Conservation (phyloP, 1,140 invertebrate species). For the Drosophila sp. region DNA sequence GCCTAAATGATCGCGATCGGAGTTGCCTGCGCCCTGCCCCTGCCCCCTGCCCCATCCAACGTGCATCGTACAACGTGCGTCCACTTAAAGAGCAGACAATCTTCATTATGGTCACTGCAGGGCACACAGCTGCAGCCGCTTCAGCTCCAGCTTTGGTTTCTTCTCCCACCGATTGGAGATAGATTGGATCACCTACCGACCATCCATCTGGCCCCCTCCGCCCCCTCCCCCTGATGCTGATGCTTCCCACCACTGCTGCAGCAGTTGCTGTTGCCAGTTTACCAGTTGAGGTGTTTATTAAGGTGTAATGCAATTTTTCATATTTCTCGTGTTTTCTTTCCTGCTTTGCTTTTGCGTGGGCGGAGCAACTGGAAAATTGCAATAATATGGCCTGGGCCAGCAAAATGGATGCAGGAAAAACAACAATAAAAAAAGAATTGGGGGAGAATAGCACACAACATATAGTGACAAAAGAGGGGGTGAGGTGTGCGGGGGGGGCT, state of each 20-base stretch:
- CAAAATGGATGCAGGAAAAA: constrained; percentile 70
- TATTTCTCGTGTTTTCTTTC: constrained; percentile 65
- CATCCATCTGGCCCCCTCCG: neutral
- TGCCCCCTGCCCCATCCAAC: constrained; percentile 13
- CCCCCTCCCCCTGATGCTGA: neutral
- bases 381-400: constrained; percentile 75
- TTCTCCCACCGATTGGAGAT: constrained; percentile 15
- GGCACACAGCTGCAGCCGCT: constrained; percentile 60
- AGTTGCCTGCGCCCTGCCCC: constrained; percentile 48
- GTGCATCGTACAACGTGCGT: constrained; percentile 67
- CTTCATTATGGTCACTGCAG: constrained; percentile 79
- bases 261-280: constrained; percentile 22
- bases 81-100: constrained; percentile 79
- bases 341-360: constrained; percentile 56
- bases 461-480: constrained; percentile 3
- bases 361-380: constrained; percentile 81
- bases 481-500: neutral
- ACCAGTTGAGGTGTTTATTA: constrained; percentile 80
- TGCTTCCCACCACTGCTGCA: constrained; percentile 23
- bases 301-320: constrained; percentile 81
- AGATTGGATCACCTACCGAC: constrained; percentile 4
- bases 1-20: constrained; percentile 76
- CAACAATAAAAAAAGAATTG: constrained; percentile 30
- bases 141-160: constrained; percentile 26
- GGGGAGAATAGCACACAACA: constrained; percentile 3